Base-by-base conservation (phyloP, 2,113 vertebrate genomes). In the Potamarius usumacintae region DNA sequence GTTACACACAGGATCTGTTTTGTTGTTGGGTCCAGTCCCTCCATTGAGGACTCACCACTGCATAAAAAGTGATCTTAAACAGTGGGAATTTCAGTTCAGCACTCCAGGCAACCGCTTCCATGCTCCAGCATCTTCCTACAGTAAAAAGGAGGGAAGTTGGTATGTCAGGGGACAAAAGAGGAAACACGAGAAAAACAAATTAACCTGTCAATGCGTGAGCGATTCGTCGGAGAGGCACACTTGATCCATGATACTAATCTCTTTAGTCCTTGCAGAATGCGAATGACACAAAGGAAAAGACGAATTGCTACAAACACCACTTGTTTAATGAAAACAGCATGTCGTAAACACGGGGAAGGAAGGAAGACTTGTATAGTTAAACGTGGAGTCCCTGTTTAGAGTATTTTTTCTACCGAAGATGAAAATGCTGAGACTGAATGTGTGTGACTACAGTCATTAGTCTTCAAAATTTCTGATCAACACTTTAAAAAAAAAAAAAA, bases 141-240 rank as follows among this genome's bases (percentile, higher is more conserved):
- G 87, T 78, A 69, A 78, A 69, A 85, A 83, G 86, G 83, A 85
- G 79, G 89, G 48, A 84, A 72, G 72, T 88, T 85, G 52, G 12
- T 57, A 60, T 83, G 86, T 55, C 82, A 82, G 79, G 12, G 53
- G 72, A 87, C 88, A 87, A 87, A 80, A 87, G 90, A 72, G 78
- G 82, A 89, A 74, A 84, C 77, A 85, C 17, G 50, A 86, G 87
- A 87, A 88, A 89, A 85, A 83, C 82, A 89, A 82, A 86, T 83
- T n/a, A 87, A 87, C 81, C 85, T 88, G 83, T 89, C 85, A 87
- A 83, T 30, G n/a, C 79, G 74, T 89, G 83, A 87, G 82, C 81
- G 67, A 82, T 69, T 86, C 77, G 4, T 78, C 76, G 67, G 67
- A 30, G 62, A 30, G 65, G 34, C 80, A 83, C 89, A 55, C 60